Conservation (phyloP, 2,888 invertebrate species). For the Lasioglossum marginatum region DNA sequence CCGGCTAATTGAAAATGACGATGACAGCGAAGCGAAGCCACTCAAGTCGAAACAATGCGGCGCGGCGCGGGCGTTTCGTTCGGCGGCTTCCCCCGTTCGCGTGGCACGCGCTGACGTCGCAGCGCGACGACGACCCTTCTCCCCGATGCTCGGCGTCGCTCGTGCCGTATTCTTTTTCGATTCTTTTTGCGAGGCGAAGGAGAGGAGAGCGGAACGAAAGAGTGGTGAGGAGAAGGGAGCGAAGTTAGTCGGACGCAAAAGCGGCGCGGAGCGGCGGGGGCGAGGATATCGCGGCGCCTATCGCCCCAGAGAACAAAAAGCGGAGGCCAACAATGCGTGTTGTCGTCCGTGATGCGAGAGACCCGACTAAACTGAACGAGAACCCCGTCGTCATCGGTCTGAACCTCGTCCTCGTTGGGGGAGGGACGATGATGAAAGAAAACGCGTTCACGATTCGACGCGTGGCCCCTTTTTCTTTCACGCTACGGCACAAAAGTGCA, state of each 20-base stretch:
- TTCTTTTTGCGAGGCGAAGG: neutral
- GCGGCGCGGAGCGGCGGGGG: neutral
- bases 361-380: constrained; percentile 13
- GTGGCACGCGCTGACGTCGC: constrained; percentile 21
- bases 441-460: constrained; percentile 14
- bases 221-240: neutral
- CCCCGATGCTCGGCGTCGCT: constrained; percentile 8
- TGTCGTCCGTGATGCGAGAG: constrained; percentile 17
- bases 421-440: neutral
- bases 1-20: constrained; percentile 82
- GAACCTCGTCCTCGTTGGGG: neutral
- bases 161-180: constrained; percentile 11
- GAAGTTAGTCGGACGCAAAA: constrained; percentile 18
- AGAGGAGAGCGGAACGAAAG: neutral
- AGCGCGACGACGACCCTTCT: constrained; percentile 19
- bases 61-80: constrained; percentile 63
- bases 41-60: constrained; percentile 78
- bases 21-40: constrained; percentile 75
- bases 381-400: constrained; percentile 10
- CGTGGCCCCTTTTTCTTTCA: constrained; percentile 39
- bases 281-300: constrained; percentile 27
- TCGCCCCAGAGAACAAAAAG: constrained; percentile 23
- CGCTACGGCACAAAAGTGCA: constrained; percentile 22
- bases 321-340: constrained; percentile 28
- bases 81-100: constrained; percentile 16